These are phyloP conservation scores for Leucoma salicis DNA, from an alignment of 2,888 invertebrate genomes.

Conservation along the genomic window DNA sequence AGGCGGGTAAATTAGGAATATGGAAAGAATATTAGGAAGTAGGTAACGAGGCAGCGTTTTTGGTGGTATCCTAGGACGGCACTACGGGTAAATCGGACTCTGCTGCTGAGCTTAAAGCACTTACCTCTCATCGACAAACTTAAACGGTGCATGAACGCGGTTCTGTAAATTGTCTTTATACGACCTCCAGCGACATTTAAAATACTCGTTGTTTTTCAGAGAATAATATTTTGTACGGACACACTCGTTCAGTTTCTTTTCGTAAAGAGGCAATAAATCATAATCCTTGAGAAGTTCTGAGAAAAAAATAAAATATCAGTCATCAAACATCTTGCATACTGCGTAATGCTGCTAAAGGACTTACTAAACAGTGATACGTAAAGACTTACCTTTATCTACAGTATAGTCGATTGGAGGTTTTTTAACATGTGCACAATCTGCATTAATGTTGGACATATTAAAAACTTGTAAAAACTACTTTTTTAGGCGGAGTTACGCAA, in stretches of 20 bases:
- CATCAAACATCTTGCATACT: too few species aligned
- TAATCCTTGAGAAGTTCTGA: conserved; percentile 47
- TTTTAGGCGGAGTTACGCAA: too few species aligned
- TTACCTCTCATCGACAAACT: neutral
- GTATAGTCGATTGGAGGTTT: neutral
- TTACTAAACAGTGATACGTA: too few species aligned
- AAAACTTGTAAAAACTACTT: neutral
- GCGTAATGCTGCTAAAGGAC: too few species aligned
- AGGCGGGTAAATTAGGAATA: too few species aligned
- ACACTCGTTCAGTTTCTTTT: conserved; percentile 46
- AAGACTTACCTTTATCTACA: neutral
- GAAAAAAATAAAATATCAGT: conserved; percentile 2
- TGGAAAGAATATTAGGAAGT: too few species aligned
- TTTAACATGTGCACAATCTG: conserved; percentile 4
- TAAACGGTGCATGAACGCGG: neutral
- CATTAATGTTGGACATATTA: neutral
- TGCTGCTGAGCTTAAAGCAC: too few species aligned
- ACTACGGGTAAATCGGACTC: too few species aligned
- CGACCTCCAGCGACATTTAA: conserved; percentile 42
- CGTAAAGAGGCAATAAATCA: conserved; percentile 50
- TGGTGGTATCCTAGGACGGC: too few species aligned
- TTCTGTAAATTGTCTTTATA: conserved; percentile 9
- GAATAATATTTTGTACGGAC: conserved; percentile 47
- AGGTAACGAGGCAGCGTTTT: too few species aligned
- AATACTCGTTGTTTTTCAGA: conserved; percentile 41